These are phyloP conservation scores for Oryzias dopingdopingensis DNA, from an alignment of 2,797 vertebrate genomes.

Conservation along the genomic window DNA sequence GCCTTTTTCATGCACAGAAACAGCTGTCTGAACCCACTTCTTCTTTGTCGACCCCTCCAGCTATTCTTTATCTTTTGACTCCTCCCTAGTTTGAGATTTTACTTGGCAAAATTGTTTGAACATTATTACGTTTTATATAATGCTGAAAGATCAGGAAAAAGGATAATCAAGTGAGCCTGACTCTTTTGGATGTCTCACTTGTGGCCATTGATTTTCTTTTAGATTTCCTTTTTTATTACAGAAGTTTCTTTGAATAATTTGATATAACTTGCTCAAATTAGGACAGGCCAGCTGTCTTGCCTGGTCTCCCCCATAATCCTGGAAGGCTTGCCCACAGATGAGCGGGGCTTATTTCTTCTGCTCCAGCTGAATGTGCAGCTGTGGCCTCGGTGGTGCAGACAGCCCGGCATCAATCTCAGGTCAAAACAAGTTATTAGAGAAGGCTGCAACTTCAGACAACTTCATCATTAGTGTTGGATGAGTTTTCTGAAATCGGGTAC, in stretches of 20 bases:
- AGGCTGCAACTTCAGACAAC: slow-evolving; percentile 18
- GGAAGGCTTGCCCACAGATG: slow-evolving; percentile 26
- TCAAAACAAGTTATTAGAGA: slow-evolving; percentile 15
- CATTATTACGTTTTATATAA: too few species aligned
- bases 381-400: slow-evolving; percentile 28
- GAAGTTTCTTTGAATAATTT: slow-evolving; percentile 1
- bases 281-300: slow-evolving; percentile 24
- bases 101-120: too few species aligned
- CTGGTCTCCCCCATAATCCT: slow-evolving; percentile 8
- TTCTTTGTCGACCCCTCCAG: too few species aligned
- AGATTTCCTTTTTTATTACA: too few species aligned
- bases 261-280: slow-evolving; percentile 18
- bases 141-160: too few species aligned
- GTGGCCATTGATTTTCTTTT: too few species aligned
- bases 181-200: too few species aligned
- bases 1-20: too few species aligned
- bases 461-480: slow-evolving; percentile 39
- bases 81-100: too few species aligned
- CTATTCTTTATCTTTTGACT: too few species aligned
- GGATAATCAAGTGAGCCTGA: too few species aligned
- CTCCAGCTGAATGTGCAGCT: slow-evolving; percentile 43
- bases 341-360: slow-evolving; percentile 32
- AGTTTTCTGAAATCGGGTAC: slow-evolving; percentile 24
- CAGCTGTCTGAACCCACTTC: too few species aligned
- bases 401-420: slow-evolving; percentile 24